These are phyloP conservation scores for Poecile montanus DNA, from an alignment of 2,797 vertebrate species.

Conservation along the genomic window DNA sequence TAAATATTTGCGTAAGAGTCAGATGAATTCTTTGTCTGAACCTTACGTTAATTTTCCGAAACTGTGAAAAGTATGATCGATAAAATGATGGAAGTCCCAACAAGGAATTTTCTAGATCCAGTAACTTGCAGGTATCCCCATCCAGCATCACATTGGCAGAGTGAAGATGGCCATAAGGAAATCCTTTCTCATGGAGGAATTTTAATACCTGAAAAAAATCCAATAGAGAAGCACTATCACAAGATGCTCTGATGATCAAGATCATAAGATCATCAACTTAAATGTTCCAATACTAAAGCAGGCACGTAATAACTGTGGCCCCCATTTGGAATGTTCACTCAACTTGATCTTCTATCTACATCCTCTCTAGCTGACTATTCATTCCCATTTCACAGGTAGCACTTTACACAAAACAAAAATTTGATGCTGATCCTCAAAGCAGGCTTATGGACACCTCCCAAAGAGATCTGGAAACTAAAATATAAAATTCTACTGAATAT, in stretches of 20 bases:
- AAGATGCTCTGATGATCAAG: neutral
- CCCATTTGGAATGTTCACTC: neutral
- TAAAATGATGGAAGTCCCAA: constrained; percentile 91
- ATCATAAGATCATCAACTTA: neutral
- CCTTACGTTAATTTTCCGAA: constrained; percentile 95
- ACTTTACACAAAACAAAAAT: neutral
- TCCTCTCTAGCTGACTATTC: neutral
- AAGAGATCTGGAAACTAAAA: neutral
- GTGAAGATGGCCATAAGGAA: constrained; percentile 94
- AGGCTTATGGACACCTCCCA: neutral
- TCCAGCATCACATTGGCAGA: constrained; percentile 90
- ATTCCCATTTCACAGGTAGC: neutral
- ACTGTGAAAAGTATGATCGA: constrained; percentile 86
- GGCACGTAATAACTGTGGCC: neutral
- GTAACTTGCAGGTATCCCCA: constrained; percentile 87
- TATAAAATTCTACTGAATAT: neutral
- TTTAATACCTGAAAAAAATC: constrained; percentile 82
- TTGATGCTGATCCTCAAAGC: neutral
- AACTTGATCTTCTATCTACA: neutral
- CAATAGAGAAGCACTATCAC: neutral
- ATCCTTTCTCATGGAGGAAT: constrained; percentile 90
- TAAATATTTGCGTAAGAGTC: neutral
- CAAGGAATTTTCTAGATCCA: constrained; percentile 92
- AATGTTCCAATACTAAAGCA: neutral
- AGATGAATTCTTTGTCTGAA: neutral